Evolutionary conservation across 2,888 invertebrate species (phyloP).

Genomic region (Chaetogeoica ovagalla): DNA sequence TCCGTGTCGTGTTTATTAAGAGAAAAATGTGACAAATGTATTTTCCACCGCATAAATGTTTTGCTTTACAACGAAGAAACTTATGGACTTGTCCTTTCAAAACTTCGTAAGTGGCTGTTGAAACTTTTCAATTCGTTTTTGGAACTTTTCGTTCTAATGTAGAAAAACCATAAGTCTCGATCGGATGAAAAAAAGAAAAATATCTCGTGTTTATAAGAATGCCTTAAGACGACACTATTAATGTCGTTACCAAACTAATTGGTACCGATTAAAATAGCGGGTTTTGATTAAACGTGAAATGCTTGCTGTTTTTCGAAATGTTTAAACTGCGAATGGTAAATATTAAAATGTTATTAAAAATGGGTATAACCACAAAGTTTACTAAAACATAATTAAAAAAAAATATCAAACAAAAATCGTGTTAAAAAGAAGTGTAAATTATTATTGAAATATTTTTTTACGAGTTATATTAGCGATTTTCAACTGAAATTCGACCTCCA

Average conservation of each 20-base stretch:
- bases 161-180: conserved; percentile 2
- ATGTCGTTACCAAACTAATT: neutral
- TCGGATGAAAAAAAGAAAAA: neutral
- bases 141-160: neutral
- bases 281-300: too few species aligned
- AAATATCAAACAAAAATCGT: too few species aligned
- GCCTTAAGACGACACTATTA: neutral
- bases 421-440: too few species aligned
- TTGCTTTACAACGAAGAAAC: conserved; percentile 14
- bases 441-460: too few species aligned
- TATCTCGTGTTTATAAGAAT: neutral
- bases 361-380: too few species aligned
- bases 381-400: too few species aligned
- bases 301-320: too few species aligned
- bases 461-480: too few species aligned
- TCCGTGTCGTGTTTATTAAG: neutral
- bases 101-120: conserved; percentile 29
- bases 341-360: too few species aligned
- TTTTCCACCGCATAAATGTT: conserved; percentile 14
- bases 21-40: neutral
- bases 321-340: too few species aligned
- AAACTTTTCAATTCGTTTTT: conserved; percentile 29
- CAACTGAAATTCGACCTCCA: too few species aligned
- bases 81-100: conserved; percentile 26
- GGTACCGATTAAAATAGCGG: neutral